Evolutionary conservation across 2,113 vertebrate genomes (phyloP).

Genomic region (Microcebus ravelobensis): DNA sequence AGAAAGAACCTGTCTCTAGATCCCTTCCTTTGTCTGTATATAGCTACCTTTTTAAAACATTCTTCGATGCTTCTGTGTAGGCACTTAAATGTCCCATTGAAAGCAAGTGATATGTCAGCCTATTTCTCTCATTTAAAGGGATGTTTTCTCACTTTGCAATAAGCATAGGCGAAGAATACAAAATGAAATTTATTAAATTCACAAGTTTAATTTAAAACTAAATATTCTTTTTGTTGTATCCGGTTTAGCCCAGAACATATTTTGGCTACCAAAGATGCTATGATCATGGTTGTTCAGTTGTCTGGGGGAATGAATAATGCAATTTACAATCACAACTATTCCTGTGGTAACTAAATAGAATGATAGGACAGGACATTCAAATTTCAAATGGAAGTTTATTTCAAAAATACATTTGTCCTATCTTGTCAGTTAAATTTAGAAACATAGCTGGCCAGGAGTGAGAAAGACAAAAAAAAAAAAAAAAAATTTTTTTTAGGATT

Average conservation of each 20-base stretch:
- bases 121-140: background rate
- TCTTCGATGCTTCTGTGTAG: background rate
- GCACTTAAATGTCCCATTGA: background rate
- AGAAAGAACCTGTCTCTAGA: background rate
- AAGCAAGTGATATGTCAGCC: background rate
- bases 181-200: background rate
- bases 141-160: background rate
- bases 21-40: background rate
- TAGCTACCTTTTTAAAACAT: background rate
- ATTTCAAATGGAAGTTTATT: background rate
- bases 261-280: background rate
- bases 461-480: background rate
- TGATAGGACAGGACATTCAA: background rate
- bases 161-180: background rate
- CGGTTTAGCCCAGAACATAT: background rate
- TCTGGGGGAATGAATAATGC: background rate
- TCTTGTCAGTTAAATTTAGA: background rate
- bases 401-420: background rate
- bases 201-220: slow-evolving; percentile 19
- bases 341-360: background rate
- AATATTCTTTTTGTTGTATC: background rate
- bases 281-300: background rate
- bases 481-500: too few species aligned
- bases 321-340: background rate
- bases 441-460: background rate